These are phyloP conservation scores for Ctena decussata DNA, from an alignment of 2,888 invertebrate species.

Conservation along the genomic window DNA sequence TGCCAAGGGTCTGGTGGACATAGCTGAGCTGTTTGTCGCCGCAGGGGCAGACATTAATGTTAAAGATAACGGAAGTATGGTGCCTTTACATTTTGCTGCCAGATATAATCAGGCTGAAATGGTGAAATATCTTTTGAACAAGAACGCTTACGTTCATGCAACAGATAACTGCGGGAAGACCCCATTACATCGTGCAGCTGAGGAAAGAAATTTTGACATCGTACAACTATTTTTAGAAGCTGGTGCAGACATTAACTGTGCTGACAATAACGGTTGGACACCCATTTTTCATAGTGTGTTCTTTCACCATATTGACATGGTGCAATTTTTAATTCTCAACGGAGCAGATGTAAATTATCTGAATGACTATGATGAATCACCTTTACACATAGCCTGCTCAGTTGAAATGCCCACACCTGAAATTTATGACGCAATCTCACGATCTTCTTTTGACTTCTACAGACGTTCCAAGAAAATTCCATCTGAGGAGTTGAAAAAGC, in stretches of 20 bases:
- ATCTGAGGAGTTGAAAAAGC: slow-evolving; percentile 19
- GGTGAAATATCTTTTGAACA: slow-evolving; percentile 46
- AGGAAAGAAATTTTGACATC: slow-evolving; percentile 33
- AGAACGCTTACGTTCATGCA: slow-evolving; percentile 30
- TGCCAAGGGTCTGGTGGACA: slow-evolving; percentile 23
- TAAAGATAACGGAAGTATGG: slow-evolving; percentile 46
- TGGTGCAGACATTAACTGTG: slow-evolving; percentile 47
- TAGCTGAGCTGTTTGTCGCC: slow-evolving; percentile 29
- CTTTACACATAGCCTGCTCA: slow-evolving; percentile 43
- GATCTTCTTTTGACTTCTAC: slow-evolving; percentile 56
- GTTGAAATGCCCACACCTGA: background rate
- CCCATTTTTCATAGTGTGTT: slow-evolving; percentile 61
- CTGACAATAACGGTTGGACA: slow-evolving; percentile 55
- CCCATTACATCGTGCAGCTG: slow-evolving; percentile 57
- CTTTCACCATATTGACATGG: slow-evolving; percentile 39
- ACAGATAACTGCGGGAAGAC: slow-evolving; percentile 49
- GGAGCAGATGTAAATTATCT: slow-evolving; percentile 42
- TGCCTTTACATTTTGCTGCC: slow-evolving; percentile 51
- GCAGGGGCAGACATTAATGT: slow-evolving; percentile 36
- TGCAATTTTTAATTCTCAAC: slow-evolving; percentile 38
- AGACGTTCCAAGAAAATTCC: slow-evolving; percentile 48
- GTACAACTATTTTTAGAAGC: slow-evolving; percentile 39
- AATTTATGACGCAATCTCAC: background rate
- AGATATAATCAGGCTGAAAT: slow-evolving; percentile 41
- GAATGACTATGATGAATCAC: slow-evolving; percentile 32